These are phyloP conservation scores for Cottus gobio DNA, from an alignment of 2,113 vertebrate genomes.

Conservation along the genomic window DNA sequence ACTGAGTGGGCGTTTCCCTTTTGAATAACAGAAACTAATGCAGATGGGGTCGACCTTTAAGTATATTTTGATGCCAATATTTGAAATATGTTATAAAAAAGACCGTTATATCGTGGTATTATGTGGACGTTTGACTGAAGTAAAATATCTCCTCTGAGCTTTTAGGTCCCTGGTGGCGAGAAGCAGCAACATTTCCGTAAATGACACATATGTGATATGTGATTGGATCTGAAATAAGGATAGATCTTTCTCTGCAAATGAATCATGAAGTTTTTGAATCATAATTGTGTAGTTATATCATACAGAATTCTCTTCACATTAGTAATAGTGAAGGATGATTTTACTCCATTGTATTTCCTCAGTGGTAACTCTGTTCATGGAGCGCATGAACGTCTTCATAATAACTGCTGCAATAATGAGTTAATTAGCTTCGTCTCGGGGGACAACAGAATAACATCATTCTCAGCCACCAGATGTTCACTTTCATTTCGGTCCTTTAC, in stretches of 20 bases:
- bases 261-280: neutral
- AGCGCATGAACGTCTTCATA: constrained; percentile 27
- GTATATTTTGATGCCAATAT: too few species aligned
- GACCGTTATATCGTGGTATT: too few species aligned
- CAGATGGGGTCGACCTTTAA: neutral
- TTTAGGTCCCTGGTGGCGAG: neutral
- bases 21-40: too few species aligned
- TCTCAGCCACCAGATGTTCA: constrained; percentile 59
- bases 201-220: neutral
- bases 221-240: neutral
- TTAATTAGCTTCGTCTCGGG: constrained; percentile 56
- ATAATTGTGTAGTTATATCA: neutral
- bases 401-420: constrained; percentile 46
- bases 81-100: neutral
- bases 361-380: neutral
- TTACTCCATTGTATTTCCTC: neutral
- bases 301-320: neutral
- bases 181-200: neutral
- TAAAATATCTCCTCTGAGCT: neutral
- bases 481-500: constrained; percentile 16
- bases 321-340: neutral
- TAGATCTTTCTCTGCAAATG: neutral
- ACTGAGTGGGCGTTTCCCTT: too few species aligned
- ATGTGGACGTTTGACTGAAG: too few species aligned
- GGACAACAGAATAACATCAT: constrained; percentile 62